A percentile compares a stretch with the other conserved stretches of the same genome.
phyloP scores from a whole-genome alignment of 2,888 invertebrate species.

The Exocentrus adspersus region DNA sequence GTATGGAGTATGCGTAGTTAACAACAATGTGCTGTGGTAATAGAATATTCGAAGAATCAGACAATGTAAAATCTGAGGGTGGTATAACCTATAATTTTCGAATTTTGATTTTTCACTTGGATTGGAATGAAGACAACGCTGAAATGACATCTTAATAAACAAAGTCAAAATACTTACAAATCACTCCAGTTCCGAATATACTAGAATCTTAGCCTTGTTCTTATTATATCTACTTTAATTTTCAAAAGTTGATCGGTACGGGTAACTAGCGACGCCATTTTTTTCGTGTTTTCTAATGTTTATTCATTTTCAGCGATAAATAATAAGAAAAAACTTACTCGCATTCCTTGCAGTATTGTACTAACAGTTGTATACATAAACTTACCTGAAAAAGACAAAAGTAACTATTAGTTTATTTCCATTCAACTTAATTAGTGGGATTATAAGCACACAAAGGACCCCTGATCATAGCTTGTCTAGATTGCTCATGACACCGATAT shows the following conservation, averaged over 20 bases:
- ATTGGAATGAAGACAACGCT: neutral
- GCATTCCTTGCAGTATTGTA: neutral
- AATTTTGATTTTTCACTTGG: neutral
- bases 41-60: constrained; percentile 16
- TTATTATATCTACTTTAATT: too few relatives aligned
- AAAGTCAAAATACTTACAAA: too few relatives aligned
- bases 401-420: constrained; percentile 2
- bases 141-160: too few relatives aligned
- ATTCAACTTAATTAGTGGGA: constrained; percentile 11
- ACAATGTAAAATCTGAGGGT: constrained; percentile 5
- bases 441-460: constrained; percentile 9
- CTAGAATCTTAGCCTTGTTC: too few relatives aligned
- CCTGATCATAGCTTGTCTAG: constrained; percentile 9
- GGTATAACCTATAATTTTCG: neutral
- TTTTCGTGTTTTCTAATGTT: too few relatives aligned
- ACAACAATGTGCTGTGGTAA: constrained; percentile 3
- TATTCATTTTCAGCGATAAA: too few relatives aligned
- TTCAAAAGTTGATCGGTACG: neutral
- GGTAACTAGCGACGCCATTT: too few relatives aligned
- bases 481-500: constrained; percentile 17
- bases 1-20: neutral
- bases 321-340: neutral
- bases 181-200: too few relatives aligned
- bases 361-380: neutral
- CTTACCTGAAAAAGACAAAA: constrained; percentile 21